These are phyloP conservation scores for Meriones psammophilus DNA, from an alignment of 2,797 vertebrate genomes.

Conservation along the genomic window DNA sequence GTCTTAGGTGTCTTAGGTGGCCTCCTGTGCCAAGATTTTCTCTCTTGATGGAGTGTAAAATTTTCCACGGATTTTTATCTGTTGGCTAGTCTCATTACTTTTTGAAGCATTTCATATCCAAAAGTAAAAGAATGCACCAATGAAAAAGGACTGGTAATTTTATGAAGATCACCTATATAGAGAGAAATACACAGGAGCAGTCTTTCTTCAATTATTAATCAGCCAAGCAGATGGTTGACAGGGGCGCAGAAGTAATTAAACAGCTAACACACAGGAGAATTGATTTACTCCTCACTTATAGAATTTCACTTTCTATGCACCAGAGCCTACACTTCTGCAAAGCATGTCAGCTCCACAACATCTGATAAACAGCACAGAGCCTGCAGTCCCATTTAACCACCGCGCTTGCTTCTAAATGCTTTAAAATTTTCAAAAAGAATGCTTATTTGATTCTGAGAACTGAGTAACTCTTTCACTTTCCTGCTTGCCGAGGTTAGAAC, in stretches of 20 bases:
- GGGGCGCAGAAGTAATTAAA: background rate
- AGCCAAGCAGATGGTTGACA: background rate
- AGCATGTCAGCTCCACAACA: background rate
- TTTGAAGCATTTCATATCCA: background rate
- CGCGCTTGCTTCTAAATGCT: background rate
- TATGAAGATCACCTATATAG: background rate
- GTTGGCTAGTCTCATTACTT: background rate
- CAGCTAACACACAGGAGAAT: rapidly evolving
- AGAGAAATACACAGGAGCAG: background rate
- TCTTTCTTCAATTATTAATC: background rate
- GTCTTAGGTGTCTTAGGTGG: rapidly evolving
- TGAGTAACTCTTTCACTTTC: background rate
- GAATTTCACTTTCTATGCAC: background rate
- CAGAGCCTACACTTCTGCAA: background rate
- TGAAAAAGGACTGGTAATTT: background rate
- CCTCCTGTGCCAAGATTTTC: background rate
- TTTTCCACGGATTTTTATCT: background rate
- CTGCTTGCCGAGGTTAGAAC: background rate
- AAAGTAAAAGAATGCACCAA: background rate
- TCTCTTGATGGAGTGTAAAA: background rate
- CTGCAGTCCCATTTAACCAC: background rate
- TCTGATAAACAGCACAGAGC: background rate
- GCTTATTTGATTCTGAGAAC: background rate
- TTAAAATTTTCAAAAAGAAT: slow-evolving; percentile 12
- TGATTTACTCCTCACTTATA: background rate